These are phyloP conservation scores for Labrus mixtus DNA, from an alignment of 2,113 vertebrate genomes.

Conservation along the genomic window DNA sequence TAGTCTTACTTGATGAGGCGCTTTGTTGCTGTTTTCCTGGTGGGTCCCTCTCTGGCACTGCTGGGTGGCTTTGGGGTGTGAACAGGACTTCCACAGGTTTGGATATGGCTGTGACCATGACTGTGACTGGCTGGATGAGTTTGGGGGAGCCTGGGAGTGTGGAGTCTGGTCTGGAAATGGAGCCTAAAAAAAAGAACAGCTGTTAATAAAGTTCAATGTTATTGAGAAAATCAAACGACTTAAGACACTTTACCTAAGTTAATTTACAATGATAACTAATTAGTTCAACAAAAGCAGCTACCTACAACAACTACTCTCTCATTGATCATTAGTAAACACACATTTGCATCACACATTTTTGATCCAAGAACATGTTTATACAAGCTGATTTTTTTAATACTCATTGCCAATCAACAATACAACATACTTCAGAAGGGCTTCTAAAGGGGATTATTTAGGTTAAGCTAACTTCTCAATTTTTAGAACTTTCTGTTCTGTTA, in stretches of 20 bases:
- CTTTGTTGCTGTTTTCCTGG: constrained; percentile 85
- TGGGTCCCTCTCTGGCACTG: constrained; percentile 81
- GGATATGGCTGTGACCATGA: constrained; percentile 76
- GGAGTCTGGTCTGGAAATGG: constrained; percentile 82
- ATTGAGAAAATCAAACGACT: not conserved
- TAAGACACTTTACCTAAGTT: not conserved
- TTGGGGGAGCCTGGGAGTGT: constrained; percentile 65
- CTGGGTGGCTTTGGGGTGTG: constrained; percentile 89
- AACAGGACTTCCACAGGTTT: constrained; percentile 72
- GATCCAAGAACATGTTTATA: no score
- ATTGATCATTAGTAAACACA: no score
- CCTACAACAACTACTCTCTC: no score
- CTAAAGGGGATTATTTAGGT: no score
- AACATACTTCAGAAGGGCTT: no score
- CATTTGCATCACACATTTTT: no score
- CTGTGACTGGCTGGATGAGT: constrained; percentile 72
- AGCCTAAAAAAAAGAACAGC: constrained; percentile 73
- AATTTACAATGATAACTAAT: not conserved
- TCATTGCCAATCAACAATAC: no score
- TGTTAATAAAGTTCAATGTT: constrained; percentile 11
- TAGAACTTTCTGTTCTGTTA: no score
- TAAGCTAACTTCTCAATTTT: no score
- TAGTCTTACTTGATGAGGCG: constrained; percentile 90
- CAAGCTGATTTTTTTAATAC: no score
- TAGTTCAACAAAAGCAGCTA: no score